phyloP scores from a whole-genome alignment of 2,888 invertebrate species.

The Rhamnusium bicolor region DNA sequence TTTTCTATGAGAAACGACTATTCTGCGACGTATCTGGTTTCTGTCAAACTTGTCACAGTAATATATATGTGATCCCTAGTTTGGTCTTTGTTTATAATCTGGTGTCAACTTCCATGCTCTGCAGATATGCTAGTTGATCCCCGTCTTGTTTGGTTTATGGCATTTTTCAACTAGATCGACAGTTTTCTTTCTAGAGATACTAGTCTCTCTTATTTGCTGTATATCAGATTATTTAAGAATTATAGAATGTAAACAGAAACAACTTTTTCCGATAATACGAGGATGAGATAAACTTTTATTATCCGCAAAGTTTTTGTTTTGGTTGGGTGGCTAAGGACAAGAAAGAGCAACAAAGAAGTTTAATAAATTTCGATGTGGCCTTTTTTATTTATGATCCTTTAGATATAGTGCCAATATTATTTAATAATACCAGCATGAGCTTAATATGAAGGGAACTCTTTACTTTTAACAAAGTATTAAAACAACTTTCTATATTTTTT shows the following conservation, averaged over 20 bases:
- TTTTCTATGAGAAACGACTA: constrained; percentile 1
- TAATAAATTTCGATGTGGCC: background rate
- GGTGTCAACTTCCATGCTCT: constrained; percentile 28
- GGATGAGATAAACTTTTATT: constrained; percentile 24
- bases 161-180: constrained; percentile 19
- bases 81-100: constrained; percentile 33
- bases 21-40: constrained; percentile 34
- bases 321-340: background rate
- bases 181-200: constrained; percentile 8
- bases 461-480: too few relatives aligned
- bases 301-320: constrained; percentile 27
- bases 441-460: too few relatives aligned
- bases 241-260: constrained; percentile 39
- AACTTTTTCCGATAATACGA: constrained; percentile 20
- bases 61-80: constrained; percentile 31
- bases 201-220: background rate
- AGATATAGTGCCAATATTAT: background rate
- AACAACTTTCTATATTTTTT: too few relatives aligned
- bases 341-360: background rate
- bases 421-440: background rate
- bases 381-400: constrained; percentile 17
- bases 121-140: background rate
- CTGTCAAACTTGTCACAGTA: constrained; percentile 35
- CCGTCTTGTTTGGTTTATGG: constrained; percentile 3
- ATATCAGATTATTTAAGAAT: constrained; percentile 34